Evolutionary conservation across 2,113 vertebrate genomes (phyloP), one percentile per base, ranked within the genome.

Genomic region (Spea multiplicata): DNA sequence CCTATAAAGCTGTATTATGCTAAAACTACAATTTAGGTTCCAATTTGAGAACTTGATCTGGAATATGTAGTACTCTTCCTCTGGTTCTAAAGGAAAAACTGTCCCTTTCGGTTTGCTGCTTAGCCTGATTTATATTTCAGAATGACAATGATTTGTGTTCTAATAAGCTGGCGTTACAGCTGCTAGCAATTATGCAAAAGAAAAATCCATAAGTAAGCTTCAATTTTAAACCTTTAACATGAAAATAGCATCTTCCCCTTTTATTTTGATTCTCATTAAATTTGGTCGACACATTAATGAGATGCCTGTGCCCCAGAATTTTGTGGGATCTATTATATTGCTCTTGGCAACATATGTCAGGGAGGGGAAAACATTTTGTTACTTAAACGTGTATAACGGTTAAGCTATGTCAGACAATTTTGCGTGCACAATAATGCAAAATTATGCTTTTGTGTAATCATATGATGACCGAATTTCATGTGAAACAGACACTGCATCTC

Each of bases 401-500:
- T 30, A 30, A 30, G 30, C 30, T 30, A 30, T 30, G 2, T 30
- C 30, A 30, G 30, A 30, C 30, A 30, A 61, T 70, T 48, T 76
- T 70, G 45, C 14, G 75, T 77, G 70, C 62, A 44, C 67, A 50
- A 17, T 70, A 70, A 70, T 45, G 49, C 66, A 70, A 61, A 61
- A 77, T 61, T 61, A 57, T 70, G 61, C 75, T 69, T 77, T 77
- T 62, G 53, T 62, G 17, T 70, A 49, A 44, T 66, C 66, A 77
- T 77, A 77, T 67, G 70, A 62, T 66, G 47, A 69, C 75, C 68
- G 53, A 67, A 76, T 69, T 44, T 70, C n/a, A 70, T 77, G 70
- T 77, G 70, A 77, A 70, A 77, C 75, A 77, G 16, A 68, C 57
- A 77, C 62, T 77, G 55, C 66, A 66, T 70, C 75, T 30, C 70